A percentile compares a stretch with the other conserved stretches of the same genome.
Conservation (phyloP, 35 echinoderm and acorn worm genomes). For the Apostichopus japonicus region DNA sequence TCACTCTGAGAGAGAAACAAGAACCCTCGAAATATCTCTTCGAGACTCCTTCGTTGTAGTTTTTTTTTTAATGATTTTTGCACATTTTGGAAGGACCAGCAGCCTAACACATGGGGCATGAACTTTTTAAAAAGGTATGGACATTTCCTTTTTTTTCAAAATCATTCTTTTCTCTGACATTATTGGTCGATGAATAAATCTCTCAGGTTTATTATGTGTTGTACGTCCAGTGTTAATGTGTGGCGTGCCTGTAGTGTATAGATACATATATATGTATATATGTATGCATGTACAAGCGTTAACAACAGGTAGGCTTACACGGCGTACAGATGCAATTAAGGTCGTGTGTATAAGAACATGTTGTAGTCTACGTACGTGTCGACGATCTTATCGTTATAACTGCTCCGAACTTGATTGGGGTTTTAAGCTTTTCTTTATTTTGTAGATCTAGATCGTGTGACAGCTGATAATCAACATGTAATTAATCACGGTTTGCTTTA, state of each 20-base stretch:
- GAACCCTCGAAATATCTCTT: background rate
- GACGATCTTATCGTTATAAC: too few species aligned
- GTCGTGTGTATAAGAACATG: background rate
- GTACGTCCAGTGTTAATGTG: background rate
- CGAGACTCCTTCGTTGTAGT: background rate
- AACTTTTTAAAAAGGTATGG: slow-evolving; percentile 65
- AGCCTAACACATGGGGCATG: slow-evolving; percentile 59
- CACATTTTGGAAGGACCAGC: slow-evolving; percentile 35
- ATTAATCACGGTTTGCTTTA: too few species aligned
- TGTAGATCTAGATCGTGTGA: background rate
- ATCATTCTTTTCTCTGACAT: background rate
- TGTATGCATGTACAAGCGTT: background rate
- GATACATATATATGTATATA: background rate
- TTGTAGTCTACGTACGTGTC: background rate
- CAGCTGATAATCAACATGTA: background rate
- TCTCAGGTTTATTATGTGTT: background rate
- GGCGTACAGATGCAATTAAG: background rate
- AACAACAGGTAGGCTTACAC: slow-evolving; percentile 5
- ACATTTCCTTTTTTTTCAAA: background rate
- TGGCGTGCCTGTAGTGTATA: background rate
- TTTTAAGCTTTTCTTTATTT: too few species aligned
- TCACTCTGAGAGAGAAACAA: background rate
- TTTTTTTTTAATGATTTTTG: slow-evolving; percentile 24
- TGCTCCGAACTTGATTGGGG: too few species aligned
- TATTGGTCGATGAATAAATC: background rate